Percentiles rank a stretch among this genome's conserved stretches.
These are phyloP conservation scores for Lasioglossum marginatum DNA, from an alignment of 2,888 invertebrate genomes.

Conservation along the genomic window DNA sequence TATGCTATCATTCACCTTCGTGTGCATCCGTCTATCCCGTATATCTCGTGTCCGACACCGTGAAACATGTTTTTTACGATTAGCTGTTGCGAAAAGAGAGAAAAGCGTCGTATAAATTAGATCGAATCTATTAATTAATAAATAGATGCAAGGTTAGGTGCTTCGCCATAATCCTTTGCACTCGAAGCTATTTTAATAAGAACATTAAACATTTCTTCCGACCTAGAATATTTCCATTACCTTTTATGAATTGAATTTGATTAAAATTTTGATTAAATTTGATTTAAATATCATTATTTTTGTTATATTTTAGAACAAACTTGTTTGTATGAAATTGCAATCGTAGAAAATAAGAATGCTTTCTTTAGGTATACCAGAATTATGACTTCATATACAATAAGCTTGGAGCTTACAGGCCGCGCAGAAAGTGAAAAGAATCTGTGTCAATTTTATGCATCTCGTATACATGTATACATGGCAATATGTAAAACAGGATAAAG, in stretches of 20 bases:
- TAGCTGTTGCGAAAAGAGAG: neutral
- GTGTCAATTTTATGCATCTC: neutral
- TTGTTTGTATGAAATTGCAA: neutral
- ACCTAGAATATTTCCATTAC: no score
- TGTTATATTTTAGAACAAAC: neutral
- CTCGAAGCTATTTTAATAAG: no score
- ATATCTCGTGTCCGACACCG: conserved; percentile 7
- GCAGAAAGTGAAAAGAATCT: neutral
- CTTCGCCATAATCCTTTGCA: neutral
- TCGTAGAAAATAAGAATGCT: neutral
- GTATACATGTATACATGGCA: no score
- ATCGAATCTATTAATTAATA: neutral
- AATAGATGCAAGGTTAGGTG: neutral
- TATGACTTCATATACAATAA: neutral
- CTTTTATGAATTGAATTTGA: no score
- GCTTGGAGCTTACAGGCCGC: neutral
- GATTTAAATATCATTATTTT: neutral
- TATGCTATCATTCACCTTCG: conserved; percentile 49
- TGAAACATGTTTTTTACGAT: neutral
- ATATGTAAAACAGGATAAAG: conserved; percentile 5
- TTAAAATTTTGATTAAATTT: neutral
- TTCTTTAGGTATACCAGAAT: neutral
- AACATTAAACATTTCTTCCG: neutral
- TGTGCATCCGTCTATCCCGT: conserved; percentile 18
- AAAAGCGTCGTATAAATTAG: neutral